Base-by-base conservation (phyloP, 2,888 invertebrate species). In the Loripinus fragilis region DNA sequence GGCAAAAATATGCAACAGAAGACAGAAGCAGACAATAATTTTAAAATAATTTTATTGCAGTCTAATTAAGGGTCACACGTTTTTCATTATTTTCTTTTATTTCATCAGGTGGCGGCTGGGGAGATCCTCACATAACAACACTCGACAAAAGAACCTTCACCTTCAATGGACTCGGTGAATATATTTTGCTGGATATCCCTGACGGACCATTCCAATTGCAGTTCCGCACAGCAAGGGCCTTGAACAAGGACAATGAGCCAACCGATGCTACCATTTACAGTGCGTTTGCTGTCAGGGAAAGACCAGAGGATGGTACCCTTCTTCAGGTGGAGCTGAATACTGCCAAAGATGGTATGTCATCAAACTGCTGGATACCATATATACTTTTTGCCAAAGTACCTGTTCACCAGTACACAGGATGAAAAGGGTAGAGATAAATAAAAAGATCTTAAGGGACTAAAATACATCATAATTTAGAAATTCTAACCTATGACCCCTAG, bases 101-200 rank as follows among this genome's bases (percentile, higher is more conserved):
- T 25, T n/a, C 7, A 7, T 52, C 68, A 80, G 80, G 67, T 28
- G 41, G 69, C 23, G 76, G 45, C 20, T 74, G 74, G 45, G 83
- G 83, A 15, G 83, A 83, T 35, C 83, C 83, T 41, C 83, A 83
- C 25, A 55, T 83, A 20, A 35, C 42, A 8, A 83, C 83, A 3
- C 33, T 78, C 3, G 83, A 83, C 68, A 74, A 74, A 3, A 45
- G 60, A 8, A 52, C 66, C 20, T 83, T 74, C 65, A 83, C 83
- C 0, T 83, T 83, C 50, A 83, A 83, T 33, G 83, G 83, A 23
- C 79, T 76, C 38, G 83, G 76, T 2, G 81, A 81, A 75, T 83
- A 81, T 48, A 41, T 78, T 0, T 41, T 83, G 1, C 25, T 77
- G 15, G 65, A 64, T 33, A 71, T 76, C 10, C 17, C 45, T 0